These are phyloP conservation scores for Drosophila lutescens DNA, from an alignment of 2,888 invertebrate species.

Conservation along the genomic window DNA sequence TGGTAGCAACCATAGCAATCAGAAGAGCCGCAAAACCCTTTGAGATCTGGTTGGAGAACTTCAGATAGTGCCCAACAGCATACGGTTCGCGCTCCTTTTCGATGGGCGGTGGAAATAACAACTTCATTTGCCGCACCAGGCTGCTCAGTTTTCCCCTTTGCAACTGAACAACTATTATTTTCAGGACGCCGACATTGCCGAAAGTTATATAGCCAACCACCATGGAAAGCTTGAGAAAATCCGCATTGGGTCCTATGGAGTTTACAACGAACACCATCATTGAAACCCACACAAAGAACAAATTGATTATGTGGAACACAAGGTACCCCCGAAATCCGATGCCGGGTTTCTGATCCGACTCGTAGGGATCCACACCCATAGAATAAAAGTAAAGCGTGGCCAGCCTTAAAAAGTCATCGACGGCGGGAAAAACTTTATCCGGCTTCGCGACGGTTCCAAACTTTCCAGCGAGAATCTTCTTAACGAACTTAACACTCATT, in stretches of 20 bases:
- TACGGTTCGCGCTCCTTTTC: background rate
- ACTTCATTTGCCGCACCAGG: background rate
- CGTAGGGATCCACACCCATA: background rate
- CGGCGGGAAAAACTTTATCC: background rate
- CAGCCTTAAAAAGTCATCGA: background rate
- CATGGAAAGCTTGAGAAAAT: background rate
- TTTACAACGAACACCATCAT: background rate
- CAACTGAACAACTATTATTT: background rate
- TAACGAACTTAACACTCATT: background rate
- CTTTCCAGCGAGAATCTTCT: background rate
- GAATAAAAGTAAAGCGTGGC: background rate
- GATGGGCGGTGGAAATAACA: background rate
- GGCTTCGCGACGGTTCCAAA: background rate
- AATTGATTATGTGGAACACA: background rate
- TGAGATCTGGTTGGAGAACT: background rate
- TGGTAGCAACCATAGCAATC: background rate
- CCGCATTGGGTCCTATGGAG: background rate
- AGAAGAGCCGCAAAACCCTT: background rate
- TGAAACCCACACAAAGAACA: background rate
- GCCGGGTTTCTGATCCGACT: background rate
- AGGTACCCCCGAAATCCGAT: background rate
- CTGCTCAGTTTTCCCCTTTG: background rate
- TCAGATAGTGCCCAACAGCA: background rate
- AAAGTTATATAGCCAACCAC: background rate
- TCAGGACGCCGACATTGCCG: background rate